Conservation (phyloP, 1,140 invertebrate species). For the Anastatus disparis region DNA sequence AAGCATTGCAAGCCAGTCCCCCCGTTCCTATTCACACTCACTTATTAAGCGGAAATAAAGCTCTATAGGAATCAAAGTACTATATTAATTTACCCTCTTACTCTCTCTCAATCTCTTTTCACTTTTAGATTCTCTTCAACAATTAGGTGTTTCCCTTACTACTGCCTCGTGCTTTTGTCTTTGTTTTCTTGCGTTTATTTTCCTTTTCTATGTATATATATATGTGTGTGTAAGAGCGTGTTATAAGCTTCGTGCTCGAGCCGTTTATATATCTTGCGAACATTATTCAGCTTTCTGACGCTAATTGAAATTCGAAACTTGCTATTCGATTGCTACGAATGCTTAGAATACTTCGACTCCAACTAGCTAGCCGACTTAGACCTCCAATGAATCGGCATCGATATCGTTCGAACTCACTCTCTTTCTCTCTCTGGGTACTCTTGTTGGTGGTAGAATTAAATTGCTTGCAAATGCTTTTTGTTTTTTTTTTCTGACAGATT, state of each 20-base stretch:
- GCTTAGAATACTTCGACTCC: slow-evolving; percentile 20
- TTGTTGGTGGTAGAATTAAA: too few relatives aligned
- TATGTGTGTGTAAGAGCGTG: too few relatives aligned
- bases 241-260: neutral
- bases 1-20: slow-evolving; percentile 56
- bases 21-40: slow-evolving; percentile 54
- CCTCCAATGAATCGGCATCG: neutral
- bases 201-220: too few relatives aligned
- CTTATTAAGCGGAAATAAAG: slow-evolving; percentile 59
- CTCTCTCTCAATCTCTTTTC: slow-evolving; percentile 36
- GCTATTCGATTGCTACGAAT: neutral
- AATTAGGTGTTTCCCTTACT: slow-evolving; percentile 42
- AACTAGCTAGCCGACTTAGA: too few relatives aligned
- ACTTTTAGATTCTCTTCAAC: slow-evolving; percentile 25
- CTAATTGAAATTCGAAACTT: slow-evolving; percentile 47
- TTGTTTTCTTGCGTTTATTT: too few relatives aligned
- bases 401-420: too few relatives aligned
- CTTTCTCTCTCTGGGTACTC: too few relatives aligned
- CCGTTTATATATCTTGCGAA: slow-evolving; percentile 32
- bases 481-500: too few relatives aligned
- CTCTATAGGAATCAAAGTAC: slow-evolving; percentile 50
- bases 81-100: slow-evolving; percentile 22
- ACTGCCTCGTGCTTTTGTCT: neutral
- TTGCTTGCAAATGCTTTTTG: too few relatives aligned
- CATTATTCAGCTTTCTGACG: slow-evolving; percentile 42